A percentile compares a stretch with the other conserved stretches of the same genome.
phyloP scores from a whole-genome alignment of 2,888 invertebrate species.

The Drosophila gaucha region DNA sequence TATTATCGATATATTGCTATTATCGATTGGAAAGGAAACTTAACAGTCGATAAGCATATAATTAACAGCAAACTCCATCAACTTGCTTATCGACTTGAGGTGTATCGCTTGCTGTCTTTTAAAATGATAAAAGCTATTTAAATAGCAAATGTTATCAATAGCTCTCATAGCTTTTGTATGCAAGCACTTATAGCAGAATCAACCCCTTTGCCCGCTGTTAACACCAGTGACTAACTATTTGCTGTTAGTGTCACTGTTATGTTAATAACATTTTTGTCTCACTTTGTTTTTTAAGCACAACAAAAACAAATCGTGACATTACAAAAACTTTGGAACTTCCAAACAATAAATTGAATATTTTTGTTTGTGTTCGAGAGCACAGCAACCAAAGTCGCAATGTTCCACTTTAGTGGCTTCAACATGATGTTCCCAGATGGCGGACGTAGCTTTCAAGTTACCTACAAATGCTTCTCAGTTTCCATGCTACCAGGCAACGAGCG shows the following conservation, averaged over 20 bases:
- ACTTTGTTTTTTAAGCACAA: constrained; percentile 38
- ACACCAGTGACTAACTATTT: not conserved
- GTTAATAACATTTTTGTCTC: constrained; percentile 25
- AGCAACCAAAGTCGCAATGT: constrained; percentile 60
- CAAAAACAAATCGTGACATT: constrained; percentile 62
- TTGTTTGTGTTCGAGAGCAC: too few species aligned
- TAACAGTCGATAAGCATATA: constrained; percentile 4
- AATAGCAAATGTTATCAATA: not conserved
- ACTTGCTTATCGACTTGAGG: too few species aligned
- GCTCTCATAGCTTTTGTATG: not conserved
- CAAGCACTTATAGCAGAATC: not conserved
- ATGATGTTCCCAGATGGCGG: constrained; percentile 94
- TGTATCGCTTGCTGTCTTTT: too few species aligned
- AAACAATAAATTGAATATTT: constrained; percentile 4
- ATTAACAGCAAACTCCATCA: too few species aligned
- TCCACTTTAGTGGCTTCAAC: constrained; percentile 92
- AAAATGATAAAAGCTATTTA: too few species aligned
- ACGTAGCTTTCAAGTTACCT: constrained; percentile 92
- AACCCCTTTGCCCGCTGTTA: constrained; percentile 9
- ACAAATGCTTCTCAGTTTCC: constrained; percentile 96
- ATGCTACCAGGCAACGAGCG: constrained; percentile 97
- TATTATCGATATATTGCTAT: constrained; percentile 25
- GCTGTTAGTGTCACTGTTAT: constrained; percentile 14
- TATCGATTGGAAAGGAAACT: constrained; percentile 3
- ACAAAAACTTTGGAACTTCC: constrained; percentile 45